These are phyloP conservation scores for Gymnoscelis rufifasciata DNA, from an alignment of 2,888 invertebrate species.

Conservation along the genomic window DNA sequence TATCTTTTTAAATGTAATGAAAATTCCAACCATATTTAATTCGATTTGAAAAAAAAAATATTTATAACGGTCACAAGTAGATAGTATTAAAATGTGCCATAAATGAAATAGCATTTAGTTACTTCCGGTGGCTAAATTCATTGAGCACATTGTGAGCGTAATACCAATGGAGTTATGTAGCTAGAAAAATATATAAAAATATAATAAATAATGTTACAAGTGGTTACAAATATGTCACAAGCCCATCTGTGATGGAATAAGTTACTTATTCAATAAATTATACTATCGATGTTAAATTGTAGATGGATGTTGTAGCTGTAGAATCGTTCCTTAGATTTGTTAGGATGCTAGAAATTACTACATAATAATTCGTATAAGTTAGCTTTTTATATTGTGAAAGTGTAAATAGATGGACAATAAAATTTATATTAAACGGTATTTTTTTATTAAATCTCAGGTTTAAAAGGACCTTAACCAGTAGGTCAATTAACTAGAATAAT, in stretches of 20 bases:
- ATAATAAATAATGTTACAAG: slow-evolving; percentile 28
- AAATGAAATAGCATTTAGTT: slow-evolving; percentile 18
- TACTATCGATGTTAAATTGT: slow-evolving; percentile 47
- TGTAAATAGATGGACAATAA: slow-evolving; percentile 58
- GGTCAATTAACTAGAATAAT: too few relatives aligned
- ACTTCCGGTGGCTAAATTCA: slow-evolving; percentile 10
- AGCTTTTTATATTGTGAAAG: slow-evolving; percentile 49
- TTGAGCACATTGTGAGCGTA: slow-evolving; percentile 29
- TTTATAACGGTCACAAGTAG: not conserved
- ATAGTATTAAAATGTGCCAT: slow-evolving; percentile 27
- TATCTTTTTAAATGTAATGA: too few relatives aligned
- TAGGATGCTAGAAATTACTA: slow-evolving; percentile 44
- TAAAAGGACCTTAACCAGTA: too few relatives aligned
- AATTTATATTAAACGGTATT: slow-evolving; percentile 24
- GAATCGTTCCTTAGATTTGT: slow-evolving; percentile 33
- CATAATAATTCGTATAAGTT: slow-evolving; percentile 49
- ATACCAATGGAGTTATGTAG: slow-evolving; percentile 56
- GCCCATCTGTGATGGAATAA: slow-evolving; percentile 50
- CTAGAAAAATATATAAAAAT: slow-evolving; percentile 51
- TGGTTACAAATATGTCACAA: slow-evolving; percentile 39
- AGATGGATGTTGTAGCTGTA: slow-evolving; percentile 33
- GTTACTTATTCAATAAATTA: slow-evolving; percentile 50
- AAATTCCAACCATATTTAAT: too few relatives aligned
- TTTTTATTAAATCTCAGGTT: not conserved
- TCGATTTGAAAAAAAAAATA: too few relatives aligned